Evolutionary conservation across 2,888 invertebrate genomes (phyloP), one percentile per base, ranked within the genome.

Genomic region (Rhingia campestris): DNA sequence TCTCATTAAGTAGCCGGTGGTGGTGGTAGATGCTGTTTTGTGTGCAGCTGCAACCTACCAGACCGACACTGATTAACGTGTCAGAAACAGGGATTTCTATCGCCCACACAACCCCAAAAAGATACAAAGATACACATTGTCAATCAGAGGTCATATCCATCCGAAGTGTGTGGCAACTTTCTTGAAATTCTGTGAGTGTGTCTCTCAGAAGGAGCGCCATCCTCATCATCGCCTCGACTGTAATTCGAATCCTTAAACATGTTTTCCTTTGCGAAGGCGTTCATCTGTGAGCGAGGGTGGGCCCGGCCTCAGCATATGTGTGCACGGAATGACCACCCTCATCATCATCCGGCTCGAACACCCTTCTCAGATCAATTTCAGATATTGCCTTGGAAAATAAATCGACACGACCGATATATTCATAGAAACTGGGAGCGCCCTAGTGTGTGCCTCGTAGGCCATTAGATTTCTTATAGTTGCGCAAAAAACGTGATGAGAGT

Each of bases 11-110:
- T 43, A 70, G 66, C 82, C 82, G 59, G n/a, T 66, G 58, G 32
- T 61, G 12, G 12, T 6, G 22, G 10, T 35, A 14, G 64, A 32
- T 30, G 41, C n/a, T 58, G 6, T 22, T n/a, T 33, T 56, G 22
- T 63, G 45, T 41, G 82, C 82, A 84, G 82, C 82, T 84, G 84
- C 84, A 80, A 79, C 59, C 39, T 45, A 81, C 64, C 75, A 72
- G 81, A 85, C 85, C 75, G 85, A 85, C 80, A 81, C 85, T 85
- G 85, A 85, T 85, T 85, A 85, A 85, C 85, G 85, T 85, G 85
- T 85, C 85, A 85, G 85, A 67, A 75, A 56, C 84, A 84, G 80
- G 80, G 84, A 75, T 80, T 75, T 64, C 53, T 51, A 47, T 70
- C 70, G 54, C 54, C 67, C 67, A 66, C 58, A 64, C 72, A 77